Conservation (phyloP, 1,140 invertebrate genomes). For the Archivesica marissinica region DNA sequence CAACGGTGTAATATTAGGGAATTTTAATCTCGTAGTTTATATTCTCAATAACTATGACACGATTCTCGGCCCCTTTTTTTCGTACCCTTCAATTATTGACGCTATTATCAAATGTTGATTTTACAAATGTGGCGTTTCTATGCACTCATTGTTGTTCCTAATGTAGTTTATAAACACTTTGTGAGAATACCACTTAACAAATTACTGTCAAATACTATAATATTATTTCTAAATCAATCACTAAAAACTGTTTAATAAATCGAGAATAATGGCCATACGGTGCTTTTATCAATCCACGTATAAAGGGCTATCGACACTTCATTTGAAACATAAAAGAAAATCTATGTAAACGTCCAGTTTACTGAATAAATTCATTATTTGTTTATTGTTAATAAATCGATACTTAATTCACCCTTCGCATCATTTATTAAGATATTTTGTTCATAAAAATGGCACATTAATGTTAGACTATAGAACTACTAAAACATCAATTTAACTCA, state of each 20-base stretch:
- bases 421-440: conserved; percentile 32
- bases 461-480: conserved; percentile 4
- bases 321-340: conserved; percentile 3
- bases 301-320: neutral
- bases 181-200: conserved; percentile 13
- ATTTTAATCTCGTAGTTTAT: too few species aligned
- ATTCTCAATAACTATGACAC: too few species aligned
- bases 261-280: neutral
- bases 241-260: conserved; percentile 29
- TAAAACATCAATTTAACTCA: neutral
- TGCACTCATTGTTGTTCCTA: conserved; percentile 2
- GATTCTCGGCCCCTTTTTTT: neutral
- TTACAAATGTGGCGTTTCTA: neutral
- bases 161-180: conserved; percentile 9
- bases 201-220: conserved; percentile 28
- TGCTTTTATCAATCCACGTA: neutral
- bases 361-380: conserved; percentile 25
- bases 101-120: too few species aligned
- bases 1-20: too few species aligned
- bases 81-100: too few species aligned
- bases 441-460: conserved; percentile 27
- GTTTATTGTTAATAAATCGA: conserved; percentile 23
- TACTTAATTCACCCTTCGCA: conserved; percentile 7
- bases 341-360: conserved; percentile 31
- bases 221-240: conserved; percentile 20